These are phyloP conservation scores for Pterocles orientalis DNA, from an alignment of 2,113 vertebrate genomes.

Conservation along the genomic window DNA sequence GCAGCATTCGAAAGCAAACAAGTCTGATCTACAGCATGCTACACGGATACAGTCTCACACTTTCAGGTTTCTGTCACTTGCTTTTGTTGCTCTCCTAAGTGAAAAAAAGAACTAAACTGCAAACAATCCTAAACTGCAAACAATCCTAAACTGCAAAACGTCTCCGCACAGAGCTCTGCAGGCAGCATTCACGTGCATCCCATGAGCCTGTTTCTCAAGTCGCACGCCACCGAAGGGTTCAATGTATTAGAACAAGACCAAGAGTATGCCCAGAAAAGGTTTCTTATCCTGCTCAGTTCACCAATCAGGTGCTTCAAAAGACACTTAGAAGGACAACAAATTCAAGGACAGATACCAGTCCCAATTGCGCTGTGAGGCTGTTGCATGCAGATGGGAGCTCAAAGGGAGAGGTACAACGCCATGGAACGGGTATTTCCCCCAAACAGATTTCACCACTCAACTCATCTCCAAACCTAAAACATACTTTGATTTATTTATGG, in stretches of 20 bases:
- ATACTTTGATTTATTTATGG: slow-evolving; percentile 97
- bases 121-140: background rate
- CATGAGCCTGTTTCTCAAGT: background rate
- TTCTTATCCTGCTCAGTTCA: background rate
- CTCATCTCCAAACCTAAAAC: background rate
- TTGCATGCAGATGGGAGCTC: background rate
- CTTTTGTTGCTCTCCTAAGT: background rate
- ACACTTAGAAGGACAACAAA: background rate
- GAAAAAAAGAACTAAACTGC: background rate
- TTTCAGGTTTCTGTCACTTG: background rate
- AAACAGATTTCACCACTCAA: background rate
- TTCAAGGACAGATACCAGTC: background rate
- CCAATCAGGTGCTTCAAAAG: background rate
- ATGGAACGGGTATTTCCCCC: rapidly evolving
- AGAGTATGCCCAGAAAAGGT: background rate
- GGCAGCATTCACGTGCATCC: background rate
- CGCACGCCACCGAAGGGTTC: rapidly evolving
- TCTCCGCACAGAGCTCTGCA: background rate
- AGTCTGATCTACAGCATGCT: background rate
- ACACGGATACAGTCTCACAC: background rate
- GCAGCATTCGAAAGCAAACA: background rate
- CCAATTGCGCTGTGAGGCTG: background rate
- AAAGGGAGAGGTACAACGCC: background rate
- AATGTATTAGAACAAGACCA: background rate
- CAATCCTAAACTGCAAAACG: background rate